These are phyloP conservation scores for Morpho deidamia DNA, from an alignment of 2,888 invertebrate genomes.

Conservation along the genomic window DNA sequence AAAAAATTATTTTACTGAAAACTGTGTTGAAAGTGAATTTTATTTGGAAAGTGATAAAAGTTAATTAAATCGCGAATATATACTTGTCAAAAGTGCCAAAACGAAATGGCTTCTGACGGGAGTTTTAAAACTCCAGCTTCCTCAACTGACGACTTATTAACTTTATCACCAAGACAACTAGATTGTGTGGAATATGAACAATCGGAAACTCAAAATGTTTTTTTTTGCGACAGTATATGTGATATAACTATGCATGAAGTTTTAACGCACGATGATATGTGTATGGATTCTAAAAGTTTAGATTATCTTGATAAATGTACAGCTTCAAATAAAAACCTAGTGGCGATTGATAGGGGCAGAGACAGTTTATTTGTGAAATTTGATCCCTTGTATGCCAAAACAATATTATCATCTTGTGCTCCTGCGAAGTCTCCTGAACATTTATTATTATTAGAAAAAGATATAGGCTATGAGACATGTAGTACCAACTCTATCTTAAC, in stretches of 20 bases:
- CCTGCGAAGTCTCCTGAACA: slow-evolving; percentile 40
- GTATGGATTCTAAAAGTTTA: slow-evolving; percentile 75
- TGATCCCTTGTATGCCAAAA: slow-evolving; percentile 72
- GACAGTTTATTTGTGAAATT: slow-evolving; percentile 84
- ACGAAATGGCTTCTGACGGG: too few relatives aligned
- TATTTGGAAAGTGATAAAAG: too few relatives aligned
- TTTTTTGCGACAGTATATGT: too few relatives aligned
- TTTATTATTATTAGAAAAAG: slow-evolving; percentile 46
- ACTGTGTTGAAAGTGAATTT: too few relatives aligned
- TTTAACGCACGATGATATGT: slow-evolving; percentile 58
- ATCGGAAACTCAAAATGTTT: too few relatives aligned
- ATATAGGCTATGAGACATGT: slow-evolving; percentile 66
- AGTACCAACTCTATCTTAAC: slow-evolving; percentile 48
- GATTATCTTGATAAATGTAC: slow-evolving; percentile 75
- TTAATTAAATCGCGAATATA: too few relatives aligned
- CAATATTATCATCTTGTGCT: slow-evolving; percentile 30
- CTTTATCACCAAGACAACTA: too few relatives aligned
- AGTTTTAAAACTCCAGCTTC: too few relatives aligned
- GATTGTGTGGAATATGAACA: too few relatives aligned
- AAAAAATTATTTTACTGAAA: too few relatives aligned
- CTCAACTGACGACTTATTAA: too few relatives aligned
- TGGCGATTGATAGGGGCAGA: slow-evolving; percentile 59
- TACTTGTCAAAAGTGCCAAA: too few relatives aligned
- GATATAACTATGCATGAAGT: slow-evolving; percentile 52
- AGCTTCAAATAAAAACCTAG: slow-evolving; percentile 52